Conservation (phyloP, 2,797 vertebrate species). For the Dallia pectoralis region DNA sequence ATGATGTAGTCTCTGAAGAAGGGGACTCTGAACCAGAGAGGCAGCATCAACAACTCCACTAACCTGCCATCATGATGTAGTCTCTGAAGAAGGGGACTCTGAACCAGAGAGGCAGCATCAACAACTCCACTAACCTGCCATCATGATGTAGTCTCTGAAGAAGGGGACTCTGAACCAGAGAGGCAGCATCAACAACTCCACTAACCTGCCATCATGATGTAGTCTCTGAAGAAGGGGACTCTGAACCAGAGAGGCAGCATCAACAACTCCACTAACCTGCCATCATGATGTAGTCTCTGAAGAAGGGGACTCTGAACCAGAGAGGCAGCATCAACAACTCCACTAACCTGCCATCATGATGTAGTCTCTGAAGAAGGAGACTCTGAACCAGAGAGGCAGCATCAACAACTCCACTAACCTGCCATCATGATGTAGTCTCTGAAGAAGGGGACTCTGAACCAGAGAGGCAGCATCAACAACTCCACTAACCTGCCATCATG, state of each 20-base stretch:
- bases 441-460: conserved; percentile 89
- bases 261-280: conserved; percentile 95
- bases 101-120: conserved; percentile 92
- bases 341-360: conserved; percentile 89
- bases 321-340: conserved; percentile 89
- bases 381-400: conserved; percentile 88
- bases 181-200: conserved; percentile 89
- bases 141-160: conserved; percentile 90
- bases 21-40: conserved; percentile 85
- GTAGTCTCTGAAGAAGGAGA: conserved; percentile 90
- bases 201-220: conserved; percentile 88
- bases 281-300: conserved; percentile 88
- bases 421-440: conserved; percentile 87
- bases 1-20: conserved; percentile 92
- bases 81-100: conserved; percentile 88
- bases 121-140: conserved; percentile 89
- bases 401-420: conserved; percentile 97
- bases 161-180: conserved; percentile 90
- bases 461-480: conserved; percentile 89
- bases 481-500: conserved; percentile 90
- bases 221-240: conserved; percentile 88
- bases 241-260: conserved; percentile 91
- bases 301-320: conserved; percentile 89
- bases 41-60: conserved; percentile 92
- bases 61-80: conserved; percentile 87